Evolutionary conservation across 2,797 vertebrate genomes (phyloP).

Genomic region (Xyrichtys novacula): DNA sequence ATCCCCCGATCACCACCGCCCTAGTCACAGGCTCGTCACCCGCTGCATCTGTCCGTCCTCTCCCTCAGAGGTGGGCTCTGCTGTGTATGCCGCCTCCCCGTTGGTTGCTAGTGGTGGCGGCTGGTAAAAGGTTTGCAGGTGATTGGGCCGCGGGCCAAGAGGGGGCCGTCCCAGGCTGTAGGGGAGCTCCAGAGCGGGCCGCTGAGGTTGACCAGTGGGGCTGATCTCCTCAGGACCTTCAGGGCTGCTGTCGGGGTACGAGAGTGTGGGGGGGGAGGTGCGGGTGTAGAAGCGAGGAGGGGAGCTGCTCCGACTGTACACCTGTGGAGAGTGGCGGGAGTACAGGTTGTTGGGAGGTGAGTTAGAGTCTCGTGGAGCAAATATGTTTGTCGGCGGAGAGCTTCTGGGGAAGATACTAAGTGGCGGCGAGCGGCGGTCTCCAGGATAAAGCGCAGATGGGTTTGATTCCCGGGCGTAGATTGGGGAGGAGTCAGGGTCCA

Average conservation of each 20-base stretch:
- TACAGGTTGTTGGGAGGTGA: conserved; percentile 81
- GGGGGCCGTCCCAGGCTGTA: conserved; percentile 92
- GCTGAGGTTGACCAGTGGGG: conserved; percentile 80
- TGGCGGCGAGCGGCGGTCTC: conserved; percentile 80
- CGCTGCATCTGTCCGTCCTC: conserved; percentile 96
- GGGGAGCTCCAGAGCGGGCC: conserved; percentile 86
- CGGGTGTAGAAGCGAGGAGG: conserved; percentile 82
- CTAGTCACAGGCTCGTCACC: conserved; percentile 96
- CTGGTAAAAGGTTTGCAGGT: conserved; percentile 94
- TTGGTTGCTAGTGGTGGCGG: conserved; percentile 87
- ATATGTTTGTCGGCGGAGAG: conserved; percentile 89
- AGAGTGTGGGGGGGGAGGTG: conserved; percentile 77
- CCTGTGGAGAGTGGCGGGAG: conserved; percentile 79
- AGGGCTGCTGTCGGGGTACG: conserved; percentile 95
- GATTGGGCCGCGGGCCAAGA: conserved; percentile 88
- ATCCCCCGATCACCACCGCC: conserved; percentile 88
- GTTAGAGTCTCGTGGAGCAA: conserved; percentile 85
- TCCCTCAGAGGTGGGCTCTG: conserved; percentile 88
- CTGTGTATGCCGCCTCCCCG: conserved; percentile 87
- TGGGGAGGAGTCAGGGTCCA: conserved; percentile 83
- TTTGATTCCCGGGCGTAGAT: conserved; percentile 78
- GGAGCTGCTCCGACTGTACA: conserved; percentile 83
- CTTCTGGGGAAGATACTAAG: conserved; percentile 82
- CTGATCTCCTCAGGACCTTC: conserved; percentile 86
- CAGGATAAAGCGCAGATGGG: conserved; percentile 81